phyloP scores from a whole-genome alignment of 2,113 vertebrate genomes.

The Crotalus horridus region DNA sequence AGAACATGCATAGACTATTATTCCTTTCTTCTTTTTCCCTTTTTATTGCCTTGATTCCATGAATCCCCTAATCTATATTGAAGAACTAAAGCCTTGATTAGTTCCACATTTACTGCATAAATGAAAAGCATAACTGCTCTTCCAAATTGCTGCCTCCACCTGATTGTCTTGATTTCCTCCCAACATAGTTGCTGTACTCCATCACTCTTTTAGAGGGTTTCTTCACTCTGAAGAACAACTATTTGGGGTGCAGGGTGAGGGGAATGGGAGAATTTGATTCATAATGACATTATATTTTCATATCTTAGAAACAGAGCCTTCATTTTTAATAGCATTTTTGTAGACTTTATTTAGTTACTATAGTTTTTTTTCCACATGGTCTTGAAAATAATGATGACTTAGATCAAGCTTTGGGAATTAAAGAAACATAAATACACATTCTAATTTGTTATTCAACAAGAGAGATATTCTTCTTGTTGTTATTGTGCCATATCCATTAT shows the following conservation, averaged over 20 bases:
- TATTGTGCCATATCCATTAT: too few relatives aligned
- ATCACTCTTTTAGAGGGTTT: not conserved
- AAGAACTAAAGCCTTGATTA: constrained; percentile 35
- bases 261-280: not conserved
- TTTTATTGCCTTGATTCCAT: constrained; percentile 42
- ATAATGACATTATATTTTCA: not conserved
- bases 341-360: constrained; percentile 28
- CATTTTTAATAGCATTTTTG: constrained; percentile 46
- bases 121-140: not conserved
- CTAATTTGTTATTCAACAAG: not conserved
- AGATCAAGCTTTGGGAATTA: not conserved
- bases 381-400: constrained; percentile 41
- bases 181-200: not conserved
- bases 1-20: constrained; percentile 37
- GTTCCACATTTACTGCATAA: not conserved
- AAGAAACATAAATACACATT: not conserved
- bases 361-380: constrained; percentile 53
- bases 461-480: not conserved
- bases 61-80: constrained; percentile 47
- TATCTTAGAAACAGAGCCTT: not conserved
- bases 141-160: not conserved
- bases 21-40: constrained; percentile 50
- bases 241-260: not conserved
- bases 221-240: not conserved
- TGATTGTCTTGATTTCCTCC: not conserved